Percentiles rank a stretch among this genome's conserved stretches.
phyloP scores from a whole-genome alignment of 2,888 invertebrate species.

The Chesias legatella region DNA sequence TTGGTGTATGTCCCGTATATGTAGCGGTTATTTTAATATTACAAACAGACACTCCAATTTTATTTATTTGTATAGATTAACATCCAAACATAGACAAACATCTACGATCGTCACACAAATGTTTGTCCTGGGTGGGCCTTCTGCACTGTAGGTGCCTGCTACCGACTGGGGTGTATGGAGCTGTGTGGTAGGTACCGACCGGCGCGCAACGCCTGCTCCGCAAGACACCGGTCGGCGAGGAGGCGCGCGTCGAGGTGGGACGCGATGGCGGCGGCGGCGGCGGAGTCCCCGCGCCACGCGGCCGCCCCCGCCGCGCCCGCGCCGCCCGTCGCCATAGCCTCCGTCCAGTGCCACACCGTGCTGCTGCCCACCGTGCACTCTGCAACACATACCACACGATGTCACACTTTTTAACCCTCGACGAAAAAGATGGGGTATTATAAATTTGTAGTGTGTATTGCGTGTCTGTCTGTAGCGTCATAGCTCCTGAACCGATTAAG shows the following conservation, averaged over 20 bases:
- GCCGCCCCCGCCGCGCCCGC: constrained; percentile 44
- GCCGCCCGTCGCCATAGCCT: constrained; percentile 40
- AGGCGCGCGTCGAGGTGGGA: constrained; percentile 35
- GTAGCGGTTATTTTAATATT: no score
- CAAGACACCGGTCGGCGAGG: constrained; percentile 31
- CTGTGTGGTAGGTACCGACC: constrained; percentile 15
- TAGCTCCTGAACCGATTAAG: no score
- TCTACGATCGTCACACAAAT: no score
- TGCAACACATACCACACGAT: constrained; percentile 29
- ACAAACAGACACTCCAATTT: no score
- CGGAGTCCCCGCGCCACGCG: constrained; percentile 59
- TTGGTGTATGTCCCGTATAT: no score
- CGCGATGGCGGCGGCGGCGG: constrained; percentile 45
- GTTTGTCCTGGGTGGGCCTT: no score
- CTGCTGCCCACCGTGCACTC: constrained; percentile 53
- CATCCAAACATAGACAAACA: no score
- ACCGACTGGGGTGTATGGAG: background rate
- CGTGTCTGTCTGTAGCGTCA: no score
- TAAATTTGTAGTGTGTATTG: no score
- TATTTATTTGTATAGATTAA: no score
- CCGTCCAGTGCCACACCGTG: constrained; percentile 58
- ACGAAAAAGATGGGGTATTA: no score
- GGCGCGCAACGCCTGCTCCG: constrained; percentile 32
- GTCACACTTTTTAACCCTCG: no score
- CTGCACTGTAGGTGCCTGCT: background rate